Evolutionary conservation across 2,888 invertebrate genomes (phyloP), one percentile per base, ranked within the genome.

Genomic region (Mylabris sibirica): DNA sequence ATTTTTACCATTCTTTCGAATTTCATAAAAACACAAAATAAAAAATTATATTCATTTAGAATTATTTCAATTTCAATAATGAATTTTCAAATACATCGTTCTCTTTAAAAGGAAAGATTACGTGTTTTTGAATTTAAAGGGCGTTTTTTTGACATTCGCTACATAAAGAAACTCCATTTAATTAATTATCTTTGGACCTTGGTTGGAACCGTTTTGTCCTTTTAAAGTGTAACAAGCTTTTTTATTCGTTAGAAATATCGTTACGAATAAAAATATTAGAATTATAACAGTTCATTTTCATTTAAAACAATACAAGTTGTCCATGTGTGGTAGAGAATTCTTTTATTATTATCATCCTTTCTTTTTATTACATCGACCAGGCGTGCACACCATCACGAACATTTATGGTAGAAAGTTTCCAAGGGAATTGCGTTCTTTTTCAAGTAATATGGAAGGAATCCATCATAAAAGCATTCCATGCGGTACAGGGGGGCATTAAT

Each of bases 401-500:
- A 74, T 79, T 80, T 79, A 79, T 75, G 76, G 76, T 71, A 63
- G 73, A 77, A 79, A 79, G 74, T 79, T 78, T 78, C 76, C 57
- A 72, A 69, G 75, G 78, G 78, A 79, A 79, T 77, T 75, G 78
- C 78, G 79, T 78, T 79, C 79, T 78, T 78, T 72, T 67, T 64
- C 68, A 71, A 75, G 77, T 76, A 79, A 78, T 78, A 78, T 78
- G 77, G 77, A 77, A 77, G 78, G 78, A 81, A 81, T 81, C 79
- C 78, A 80, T 80, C 80, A 80, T 80, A 80, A 81, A 81, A 77
- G 80, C 81, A 79, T 80, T 81, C 80, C 80, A 74, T 75, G 79
- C 78, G 78, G 78, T 76, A 75, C 77, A 70, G 70, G 71, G 77
- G 74, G 72, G 76, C 80, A 79, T 81, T 80, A 81, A 80, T 78